phyloP scores from a whole-genome alignment of 2,113 vertebrate genomes.

The Plestiodon gilberti region DNA sequence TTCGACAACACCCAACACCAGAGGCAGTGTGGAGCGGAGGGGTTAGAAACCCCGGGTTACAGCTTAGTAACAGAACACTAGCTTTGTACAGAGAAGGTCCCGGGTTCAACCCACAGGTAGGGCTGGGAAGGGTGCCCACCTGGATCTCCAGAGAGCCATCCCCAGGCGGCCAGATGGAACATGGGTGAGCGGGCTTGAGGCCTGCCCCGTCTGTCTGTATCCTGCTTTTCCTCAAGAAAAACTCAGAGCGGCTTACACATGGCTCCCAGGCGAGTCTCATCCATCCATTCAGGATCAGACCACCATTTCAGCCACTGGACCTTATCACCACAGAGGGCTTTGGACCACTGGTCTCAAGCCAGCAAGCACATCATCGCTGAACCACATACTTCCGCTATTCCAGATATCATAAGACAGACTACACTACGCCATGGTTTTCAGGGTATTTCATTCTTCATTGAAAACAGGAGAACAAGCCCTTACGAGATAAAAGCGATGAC shows the following conservation, averaged over 20 bases:
- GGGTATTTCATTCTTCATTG: not conserved
- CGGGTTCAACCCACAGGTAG: no score
- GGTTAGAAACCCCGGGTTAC: no score
- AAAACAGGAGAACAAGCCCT: not conserved
- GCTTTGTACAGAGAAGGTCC: no score
- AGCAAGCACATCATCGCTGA: not conserved
- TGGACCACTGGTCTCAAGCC: not conserved
- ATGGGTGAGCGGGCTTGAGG: no score
- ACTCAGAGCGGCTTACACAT: not conserved
- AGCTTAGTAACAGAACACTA: no score
- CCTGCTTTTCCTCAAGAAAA: not conserved
- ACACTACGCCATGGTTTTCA: not conserved
- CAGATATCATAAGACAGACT: not conserved
- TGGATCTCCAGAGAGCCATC: no score
- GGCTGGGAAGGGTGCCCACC: no score
- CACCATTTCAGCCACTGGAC: not conserved
- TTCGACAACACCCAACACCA: no score
- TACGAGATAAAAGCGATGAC: constrained; percentile 37
- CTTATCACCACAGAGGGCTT: not conserved
- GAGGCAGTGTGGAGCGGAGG: no score
- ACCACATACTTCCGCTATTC: not conserved
- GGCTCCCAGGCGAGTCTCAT: not conserved
- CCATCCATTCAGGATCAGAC: not conserved
- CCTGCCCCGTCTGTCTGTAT: no score
- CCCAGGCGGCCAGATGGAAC: no score